Evolutionary conservation across 2,113 vertebrate species (phyloP), one percentile per base, ranked within the genome.

Genomic region (mouse (Mus musculus)): DNA sequence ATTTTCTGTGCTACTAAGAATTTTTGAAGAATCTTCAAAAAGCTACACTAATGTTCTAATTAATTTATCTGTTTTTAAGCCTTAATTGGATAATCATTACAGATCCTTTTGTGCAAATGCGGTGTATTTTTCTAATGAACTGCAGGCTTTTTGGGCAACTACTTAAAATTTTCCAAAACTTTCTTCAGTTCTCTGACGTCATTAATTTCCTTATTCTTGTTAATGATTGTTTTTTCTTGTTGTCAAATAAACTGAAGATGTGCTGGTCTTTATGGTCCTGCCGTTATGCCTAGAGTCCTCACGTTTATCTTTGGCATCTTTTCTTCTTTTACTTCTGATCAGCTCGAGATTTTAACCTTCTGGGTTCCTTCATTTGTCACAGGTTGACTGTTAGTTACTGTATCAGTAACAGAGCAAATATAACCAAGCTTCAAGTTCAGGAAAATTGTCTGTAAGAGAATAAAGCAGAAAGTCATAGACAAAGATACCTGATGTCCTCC

Each of bases 1-100:
- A 77, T 78, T 77, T 93, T 90, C 81, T 81, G 2, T 72, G 52
- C 36, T 84, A 1, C 63, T 91, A 69, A 92, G 84, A 95, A 93
- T 39, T 93, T 10, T 54, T 88, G 24, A 26, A 88, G 11, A 33
- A 42, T 80, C 4, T 59, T 81, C 36, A 93, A 82, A 78, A 69
- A 16, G 8, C 49, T 92, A 90, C 8, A 82, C 16, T 10, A 82
- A 1, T 72, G 11, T 30, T 71, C 5, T 87, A 19, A 92, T 59
- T 89, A 75, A 89, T 76, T 89, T n/a, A 39, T 77, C 42, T 75
- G 30, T 24, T 88, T 88, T 67, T 63, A 73, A 91, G n/a, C 49
- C 33, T 39, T 92, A 84, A 73, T 33, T 88, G 73, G 52, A 88
- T n/a, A 84, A 33, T 52, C 52, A 73, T 12, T 16, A 65, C 7